Percentiles rank a stretch among this genome's conserved stretches.
Evolutionary conservation across 2,888 invertebrate genomes (phyloP).

Genomic region (Belgica antarctica): DNA sequence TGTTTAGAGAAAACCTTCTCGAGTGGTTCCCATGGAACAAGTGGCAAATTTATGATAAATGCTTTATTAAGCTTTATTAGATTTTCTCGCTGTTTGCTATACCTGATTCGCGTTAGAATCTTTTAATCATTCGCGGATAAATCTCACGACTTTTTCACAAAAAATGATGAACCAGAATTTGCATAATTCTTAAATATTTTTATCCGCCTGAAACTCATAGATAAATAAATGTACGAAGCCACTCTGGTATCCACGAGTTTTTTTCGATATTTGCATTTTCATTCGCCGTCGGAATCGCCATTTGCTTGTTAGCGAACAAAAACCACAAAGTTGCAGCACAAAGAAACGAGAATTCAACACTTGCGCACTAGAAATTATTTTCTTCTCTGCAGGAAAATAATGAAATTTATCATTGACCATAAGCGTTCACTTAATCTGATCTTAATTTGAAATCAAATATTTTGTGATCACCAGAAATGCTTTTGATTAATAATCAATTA

Average conservation of each 20-base stretch:
- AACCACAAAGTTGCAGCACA: background rate
- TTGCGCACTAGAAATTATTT: slow-evolving; percentile 34
- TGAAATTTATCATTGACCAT: slow-evolving; percentile 3
- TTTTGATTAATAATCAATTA: slow-evolving; percentile 4
- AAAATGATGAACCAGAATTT: slow-evolving; percentile 22
- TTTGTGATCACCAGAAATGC: background rate
- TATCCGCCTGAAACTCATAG: background rate
- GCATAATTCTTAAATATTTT: slow-evolving; percentile 41
- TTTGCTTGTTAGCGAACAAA: slow-evolving; percentile 14
- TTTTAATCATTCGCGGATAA: background rate
- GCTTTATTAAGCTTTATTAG: slow-evolving; percentile 3
- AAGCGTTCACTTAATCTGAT: slow-evolving; percentile 16
- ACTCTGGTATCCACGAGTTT: slow-evolving; percentile 28
- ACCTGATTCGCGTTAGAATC: background rate
- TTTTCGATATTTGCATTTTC: background rate
- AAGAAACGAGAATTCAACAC: slow-evolving; percentile 33
- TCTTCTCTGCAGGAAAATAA: background rate
- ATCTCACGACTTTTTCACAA: slow-evolving; percentile 6
- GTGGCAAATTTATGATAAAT: slow-evolving; percentile 35
- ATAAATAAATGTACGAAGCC: slow-evolving; percentile 24
- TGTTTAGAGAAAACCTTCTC: background rate
- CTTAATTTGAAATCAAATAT: slow-evolving; percentile 18
- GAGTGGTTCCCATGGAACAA: slow-evolving; percentile 10
- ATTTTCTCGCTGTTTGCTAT: background rate
- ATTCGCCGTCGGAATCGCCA: slow-evolving; percentile 43